Evolutionary conservation across 2,888 invertebrate species (phyloP).

Genomic region (Limulus polyphemus): DNA sequence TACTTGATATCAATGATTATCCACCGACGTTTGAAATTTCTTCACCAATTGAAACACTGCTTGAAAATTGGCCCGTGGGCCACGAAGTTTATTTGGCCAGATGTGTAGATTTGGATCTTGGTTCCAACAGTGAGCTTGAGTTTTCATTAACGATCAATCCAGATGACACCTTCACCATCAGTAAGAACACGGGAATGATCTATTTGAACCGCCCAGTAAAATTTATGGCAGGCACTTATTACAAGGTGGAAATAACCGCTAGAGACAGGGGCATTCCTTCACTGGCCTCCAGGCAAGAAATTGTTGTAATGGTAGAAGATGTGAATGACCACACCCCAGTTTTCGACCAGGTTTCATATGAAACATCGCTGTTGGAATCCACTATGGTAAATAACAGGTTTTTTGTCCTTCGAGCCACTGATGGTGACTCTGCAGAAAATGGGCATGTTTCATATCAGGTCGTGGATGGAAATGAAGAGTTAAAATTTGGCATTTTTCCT

Average conservation of each 20-base stretch:
- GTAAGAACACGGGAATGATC: conserved; percentile 73
- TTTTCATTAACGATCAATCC: conserved; percentile 69
- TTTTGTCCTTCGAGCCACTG: conserved; percentile 77
- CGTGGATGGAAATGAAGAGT: conserved; percentile 69
- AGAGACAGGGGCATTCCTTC: conserved; percentile 62
- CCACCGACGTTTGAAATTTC: conserved; percentile 53
- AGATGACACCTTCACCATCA: conserved; percentile 67
- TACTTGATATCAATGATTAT: conserved; percentile 83
- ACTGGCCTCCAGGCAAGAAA: conserved; percentile 58
- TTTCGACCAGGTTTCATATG: conserved; percentile 81
- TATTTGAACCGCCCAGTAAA: conserved; percentile 68
- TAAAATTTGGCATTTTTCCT: conserved; percentile 85
- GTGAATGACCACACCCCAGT: conserved; percentile 93
- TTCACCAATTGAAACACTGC: conserved; percentile 49
- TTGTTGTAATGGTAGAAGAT: conserved; percentile 59
- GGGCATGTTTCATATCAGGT: conserved; percentile 69
- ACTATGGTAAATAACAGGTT: conserved; percentile 80
- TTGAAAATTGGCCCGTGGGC: conserved; percentile 84
- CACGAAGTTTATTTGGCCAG: conserved; percentile 79
- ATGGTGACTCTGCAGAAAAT: conserved; percentile 70
- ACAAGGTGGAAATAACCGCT: conserved; percentile 17
- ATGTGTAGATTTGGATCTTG: conserved; percentile 75
- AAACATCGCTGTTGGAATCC: conserved; percentile 79
- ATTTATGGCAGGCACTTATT: conserved; percentile 14
- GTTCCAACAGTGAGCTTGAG: conserved; percentile 67